These are phyloP conservation scores for Clamator glandarius DNA, from an alignment of 2,797 vertebrate species.

Conservation along the genomic window DNA sequence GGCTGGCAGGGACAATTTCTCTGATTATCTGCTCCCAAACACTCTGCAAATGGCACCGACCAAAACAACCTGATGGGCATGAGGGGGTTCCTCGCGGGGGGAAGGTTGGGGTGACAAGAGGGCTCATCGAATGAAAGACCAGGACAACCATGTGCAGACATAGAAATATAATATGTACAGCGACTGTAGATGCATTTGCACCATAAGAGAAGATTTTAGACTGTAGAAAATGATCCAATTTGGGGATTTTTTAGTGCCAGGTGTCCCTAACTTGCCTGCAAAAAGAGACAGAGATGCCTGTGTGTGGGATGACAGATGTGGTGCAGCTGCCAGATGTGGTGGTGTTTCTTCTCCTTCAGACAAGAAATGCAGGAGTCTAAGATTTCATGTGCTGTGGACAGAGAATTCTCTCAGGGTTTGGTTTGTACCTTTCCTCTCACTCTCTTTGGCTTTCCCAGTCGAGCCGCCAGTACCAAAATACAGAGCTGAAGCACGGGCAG, in stretches of 20 bases:
- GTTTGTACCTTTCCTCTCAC: neutral
- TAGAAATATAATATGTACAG: conserved; percentile 3
- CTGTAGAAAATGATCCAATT: neutral
- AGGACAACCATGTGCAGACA: neutral
- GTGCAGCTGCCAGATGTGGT: neutral
- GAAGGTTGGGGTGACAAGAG: no score
- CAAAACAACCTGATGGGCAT: neutral
- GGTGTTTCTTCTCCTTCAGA: neutral
- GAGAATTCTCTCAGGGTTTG: neutral
- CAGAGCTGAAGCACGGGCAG: neutral
- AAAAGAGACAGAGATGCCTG: neutral
- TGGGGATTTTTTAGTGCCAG: neutral
- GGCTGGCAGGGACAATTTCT: neutral
- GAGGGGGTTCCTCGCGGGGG: neutral
- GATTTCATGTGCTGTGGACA: neutral
- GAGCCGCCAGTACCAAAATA: neutral
- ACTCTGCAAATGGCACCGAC: neutral
- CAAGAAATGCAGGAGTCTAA: neutral
- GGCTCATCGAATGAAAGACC: neutral
- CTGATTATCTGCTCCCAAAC: neutral
- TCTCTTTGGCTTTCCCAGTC: neutral
- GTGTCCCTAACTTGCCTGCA: neutral
- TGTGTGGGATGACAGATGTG: neutral
- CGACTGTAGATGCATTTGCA: neutral
- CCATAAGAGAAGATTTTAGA: neutral